These are phyloP conservation scores for Nettapus auritus DNA, from an alignment of 2,113 vertebrate genomes.

Conservation along the genomic window DNA sequence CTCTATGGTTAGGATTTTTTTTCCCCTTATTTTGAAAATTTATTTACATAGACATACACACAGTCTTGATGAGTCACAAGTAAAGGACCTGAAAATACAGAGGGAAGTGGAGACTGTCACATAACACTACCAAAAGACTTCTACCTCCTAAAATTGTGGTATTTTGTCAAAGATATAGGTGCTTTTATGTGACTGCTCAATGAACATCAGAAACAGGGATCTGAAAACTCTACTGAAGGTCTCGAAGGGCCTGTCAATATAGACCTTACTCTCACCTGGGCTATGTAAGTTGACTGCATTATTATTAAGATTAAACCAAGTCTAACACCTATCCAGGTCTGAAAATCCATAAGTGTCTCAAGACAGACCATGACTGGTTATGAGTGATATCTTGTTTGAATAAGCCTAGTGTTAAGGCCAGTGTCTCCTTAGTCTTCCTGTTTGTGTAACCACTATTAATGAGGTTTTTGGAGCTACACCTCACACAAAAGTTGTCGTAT, in stretches of 20 bases:
- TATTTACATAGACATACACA: not conserved
- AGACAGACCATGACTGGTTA: not conserved
- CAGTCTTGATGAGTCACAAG: not conserved
- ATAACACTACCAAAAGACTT: not conserved
- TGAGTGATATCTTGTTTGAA: not conserved
- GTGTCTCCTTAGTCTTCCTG: rapidly evolving
- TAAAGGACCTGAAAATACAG: not conserved
- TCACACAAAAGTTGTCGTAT: not conserved
- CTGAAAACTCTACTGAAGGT: not conserved
- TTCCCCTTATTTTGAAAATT: not conserved
- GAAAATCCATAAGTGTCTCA: not conserved
- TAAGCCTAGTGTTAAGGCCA: not conserved
- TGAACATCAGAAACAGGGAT: not conserved
- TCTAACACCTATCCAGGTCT: not conserved
- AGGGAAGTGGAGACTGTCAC: not conserved
- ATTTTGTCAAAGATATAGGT: not conserved
- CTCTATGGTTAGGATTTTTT: not conserved
- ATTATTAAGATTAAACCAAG: not conserved
- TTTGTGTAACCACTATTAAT: not conserved
- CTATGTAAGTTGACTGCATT: not conserved
- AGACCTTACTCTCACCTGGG: not conserved
- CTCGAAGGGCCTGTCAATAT: not conserved
- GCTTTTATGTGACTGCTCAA: not conserved
- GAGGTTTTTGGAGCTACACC: not conserved
- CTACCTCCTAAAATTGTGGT: not conserved